Evolutionary conservation across 2,888 invertebrate species (phyloP), one percentile per base, ranked within the genome.

Genomic region (Balanococcus diminutus): DNA sequence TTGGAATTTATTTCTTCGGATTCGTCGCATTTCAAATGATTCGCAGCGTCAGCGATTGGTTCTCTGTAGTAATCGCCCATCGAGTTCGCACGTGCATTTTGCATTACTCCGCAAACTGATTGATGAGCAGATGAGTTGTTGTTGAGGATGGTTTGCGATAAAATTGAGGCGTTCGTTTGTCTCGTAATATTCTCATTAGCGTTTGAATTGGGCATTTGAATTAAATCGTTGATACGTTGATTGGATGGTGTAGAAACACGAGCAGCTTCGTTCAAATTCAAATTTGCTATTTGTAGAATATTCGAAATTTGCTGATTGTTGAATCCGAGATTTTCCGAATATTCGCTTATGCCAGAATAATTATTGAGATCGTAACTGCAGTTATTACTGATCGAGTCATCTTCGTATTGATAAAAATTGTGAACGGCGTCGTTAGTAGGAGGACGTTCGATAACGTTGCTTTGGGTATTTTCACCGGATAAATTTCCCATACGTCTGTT

Each of bases 91-190:
- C 75, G 75, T 14, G 75, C 5, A 19, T 79, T 79, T 36, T 36
- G 75, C 75, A 19, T 79, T 36, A 36, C 36, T 14, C n/a, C 14
- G 75, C 75, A 79, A n/a, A 22, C 19, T 32, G 36, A 5, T 36
- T 2, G n/a, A n/a, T 36, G n/a, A n/a, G n/a, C n/a, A 22, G 32
- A 32, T n/a, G 67, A 31, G 28, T 16, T 32, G 28, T 16, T 32
- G 32, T 79, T 79, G 5, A 36, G 11, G n/a, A 79, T 22, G 22
- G 19, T 79, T 79, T 79, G 36, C 36, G 75, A 79, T 79, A 79
- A 36, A 79, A 36, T 11, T 19, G 75, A 36, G 19, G 36, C 36
- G 75, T 79, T 36, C 8, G 75, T 72, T n/a, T 32, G 72, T 72
- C 32, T 32, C 11, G 32, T 8, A 31, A 0, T 16, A 28, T 1